Conservation (phyloP, 1,140 invertebrate genomes). For the Drosophila repletoides region DNA sequence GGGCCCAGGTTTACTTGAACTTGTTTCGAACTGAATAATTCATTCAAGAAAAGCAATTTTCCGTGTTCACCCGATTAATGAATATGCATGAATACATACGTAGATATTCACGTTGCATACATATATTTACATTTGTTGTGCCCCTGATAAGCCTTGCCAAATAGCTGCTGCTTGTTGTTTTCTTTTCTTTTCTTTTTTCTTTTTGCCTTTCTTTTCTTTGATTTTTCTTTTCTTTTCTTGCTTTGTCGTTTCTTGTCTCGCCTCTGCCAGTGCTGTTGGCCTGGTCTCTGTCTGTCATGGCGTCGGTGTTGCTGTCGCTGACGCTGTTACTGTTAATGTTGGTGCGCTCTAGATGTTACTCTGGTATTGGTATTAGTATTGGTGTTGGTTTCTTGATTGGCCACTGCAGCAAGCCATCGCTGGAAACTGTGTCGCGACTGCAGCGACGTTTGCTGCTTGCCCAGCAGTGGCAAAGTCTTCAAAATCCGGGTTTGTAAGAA, state of each 20-base stretch:
- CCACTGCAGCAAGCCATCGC: constrained; percentile 29
- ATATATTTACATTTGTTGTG: not conserved
- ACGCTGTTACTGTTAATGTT: constrained; percentile 20
- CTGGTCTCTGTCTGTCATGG: constrained; percentile 50
- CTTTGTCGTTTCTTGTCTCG: constrained; percentile 9
- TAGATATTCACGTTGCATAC: too few relatives aligned
- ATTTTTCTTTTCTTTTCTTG: not conserved
- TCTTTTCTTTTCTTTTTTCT: constrained; percentile 18
- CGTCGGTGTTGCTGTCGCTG: constrained; percentile 54
- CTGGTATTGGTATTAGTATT: not conserved
- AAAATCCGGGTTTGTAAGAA: constrained; percentile 81
- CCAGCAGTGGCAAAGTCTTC: constrained; percentile 77
- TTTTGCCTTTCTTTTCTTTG: not conserved
- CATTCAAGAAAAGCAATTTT: constrained; percentile 76
- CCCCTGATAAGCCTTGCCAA: constrained; percentile 39
- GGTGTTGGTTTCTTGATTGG: constrained; percentile 41
- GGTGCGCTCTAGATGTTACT: constrained; percentile 6
- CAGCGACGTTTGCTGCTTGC: constrained; percentile 71
- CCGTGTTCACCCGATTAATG: constrained; percentile 51
- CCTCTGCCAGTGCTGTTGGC: constrained; percentile 54
- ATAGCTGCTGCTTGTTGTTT: constrained; percentile 23
- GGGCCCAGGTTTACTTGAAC: constrained; percentile 28
- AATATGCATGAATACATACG: constrained; percentile 63
- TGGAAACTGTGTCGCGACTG: constrained; percentile 58
- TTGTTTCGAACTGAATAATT: constrained; percentile 64